Evolutionary conservation across 2,888 invertebrate genomes (phyloP), one percentile per base, ranked within the genome.

Genomic region (Acleris sparsana): DNA sequence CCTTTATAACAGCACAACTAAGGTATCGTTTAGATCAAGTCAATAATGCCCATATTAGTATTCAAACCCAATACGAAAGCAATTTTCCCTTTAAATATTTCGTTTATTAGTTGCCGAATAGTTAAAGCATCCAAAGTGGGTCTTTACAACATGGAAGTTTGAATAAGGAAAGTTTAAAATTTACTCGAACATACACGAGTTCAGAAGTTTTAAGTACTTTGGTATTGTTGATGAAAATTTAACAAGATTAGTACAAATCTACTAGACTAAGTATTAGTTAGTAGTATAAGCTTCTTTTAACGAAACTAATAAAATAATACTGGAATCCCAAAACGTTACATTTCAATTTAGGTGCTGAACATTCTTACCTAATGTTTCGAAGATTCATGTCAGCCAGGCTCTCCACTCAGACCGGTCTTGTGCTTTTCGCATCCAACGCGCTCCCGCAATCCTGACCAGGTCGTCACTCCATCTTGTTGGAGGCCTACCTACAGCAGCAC

Each of bases 91-190:
- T 65, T 33, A 22, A 51, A 51, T 29, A 60, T 56, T 52, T 44
- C 59, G 51, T 55, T 46, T 65, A 44, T 55, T 65, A 61, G 44
- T 65, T 56, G 44, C 17, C 22, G 29, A 55, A 48, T 56, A 51
- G 65, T 55, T 60, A 17, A 44, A 65, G 39, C 20, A 29, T 55
- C 49, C 44, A 43, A 55, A 55, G 53, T 29, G 53, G 53, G 49
- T 59, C 22, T 59, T 33, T 62, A 46, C 58, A 29, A 49, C 59
- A 39, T 60, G 44, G 51, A 61, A 61, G 55, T 61, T 61, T 44
- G 43, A 61, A 56, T 61, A 65, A 58, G 51, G 29, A 61, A 65
- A 65, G 65, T 65, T 65, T 44, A 60, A 60, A 60, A 51, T 56
- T 60, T 55, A 49, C 44, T 33, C 33, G n/a, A 61, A 55, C 55